Conservation (phyloP, 2,113 vertebrate genomes). For the Rhipidura dahli region DNA sequence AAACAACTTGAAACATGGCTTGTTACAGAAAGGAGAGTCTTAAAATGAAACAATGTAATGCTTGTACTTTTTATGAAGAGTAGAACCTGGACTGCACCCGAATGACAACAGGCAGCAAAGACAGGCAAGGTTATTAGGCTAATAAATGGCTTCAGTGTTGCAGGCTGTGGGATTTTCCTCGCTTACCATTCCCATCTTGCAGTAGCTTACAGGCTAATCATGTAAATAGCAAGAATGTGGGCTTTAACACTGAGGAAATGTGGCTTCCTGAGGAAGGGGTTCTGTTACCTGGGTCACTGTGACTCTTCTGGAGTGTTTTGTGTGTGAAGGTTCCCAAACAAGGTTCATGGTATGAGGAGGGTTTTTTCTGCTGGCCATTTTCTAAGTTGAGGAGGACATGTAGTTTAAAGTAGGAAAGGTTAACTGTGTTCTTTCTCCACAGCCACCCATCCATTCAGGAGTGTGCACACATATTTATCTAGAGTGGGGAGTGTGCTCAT, state of each 20-base stretch:
- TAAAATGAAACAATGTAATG: not conserved
- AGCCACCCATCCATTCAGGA: not conserved
- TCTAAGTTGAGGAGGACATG: not conserved
- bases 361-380: not conserved
- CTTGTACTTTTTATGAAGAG: not conserved
- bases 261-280: not conserved
- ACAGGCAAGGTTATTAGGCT: not conserved
- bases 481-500: not conserved
- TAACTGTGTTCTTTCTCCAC: not conserved
- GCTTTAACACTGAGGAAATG: not conserved
- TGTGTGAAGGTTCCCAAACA: not conserved
- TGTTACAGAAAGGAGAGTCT: not conserved
- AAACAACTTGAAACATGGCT: not conserved
- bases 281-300: not conserved
- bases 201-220: not conserved
- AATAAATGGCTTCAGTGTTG: not conserved
- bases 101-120: not conserved
- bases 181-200: rapidly evolving
- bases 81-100: rapidly evolving
- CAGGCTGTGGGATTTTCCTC: not conserved
- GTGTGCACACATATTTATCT: rapidly evolving
- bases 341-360: not conserved
- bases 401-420: not conserved
- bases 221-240: not conserved
- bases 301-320: not conserved